Conservation (phyloP, 2,113 vertebrate species). For the Grantiella picta region DNA sequence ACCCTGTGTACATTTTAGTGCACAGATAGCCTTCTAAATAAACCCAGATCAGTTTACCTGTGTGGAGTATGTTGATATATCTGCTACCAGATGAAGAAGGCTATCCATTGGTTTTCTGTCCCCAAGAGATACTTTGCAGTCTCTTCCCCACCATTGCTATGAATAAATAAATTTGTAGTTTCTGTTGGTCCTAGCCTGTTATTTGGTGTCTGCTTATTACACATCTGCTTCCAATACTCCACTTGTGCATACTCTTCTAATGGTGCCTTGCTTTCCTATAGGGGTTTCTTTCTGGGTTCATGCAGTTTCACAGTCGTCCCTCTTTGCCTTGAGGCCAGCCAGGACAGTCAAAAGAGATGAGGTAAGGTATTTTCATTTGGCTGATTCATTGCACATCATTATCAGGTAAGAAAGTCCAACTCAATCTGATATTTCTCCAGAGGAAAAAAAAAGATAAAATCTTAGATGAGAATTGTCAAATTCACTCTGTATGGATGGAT, state of each 20-base stretch:
- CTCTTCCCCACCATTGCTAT: not conserved
- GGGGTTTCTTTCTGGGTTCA: not conserved
- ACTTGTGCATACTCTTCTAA: not conserved
- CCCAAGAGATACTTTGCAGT: not conserved
- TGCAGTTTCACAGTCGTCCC: not conserved
- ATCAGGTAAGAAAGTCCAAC: not conserved
- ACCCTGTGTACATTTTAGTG: not conserved
- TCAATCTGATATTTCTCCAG: not conserved
- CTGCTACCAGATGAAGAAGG: not conserved
- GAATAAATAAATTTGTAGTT: not conserved
- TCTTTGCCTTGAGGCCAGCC: not conserved
- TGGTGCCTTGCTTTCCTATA: not conserved
- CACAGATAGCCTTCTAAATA: not conserved
- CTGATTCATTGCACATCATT: constrained; percentile 33
- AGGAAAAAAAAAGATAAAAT: constrained; percentile 34
- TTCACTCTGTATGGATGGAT: constrained; percentile 49
- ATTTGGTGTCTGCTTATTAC: not conserved
- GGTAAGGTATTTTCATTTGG: not conserved
- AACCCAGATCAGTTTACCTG: not conserved
- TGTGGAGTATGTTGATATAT: not conserved
- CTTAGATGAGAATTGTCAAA: constrained; percentile 58
- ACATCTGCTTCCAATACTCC: not conserved
- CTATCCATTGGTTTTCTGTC: not conserved
- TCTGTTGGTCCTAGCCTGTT: not conserved
- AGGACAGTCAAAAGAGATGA: not conserved